Evolutionary conservation across 1,140 invertebrate species (phyloP).

Genomic region (Goniozus legneri): DNA sequence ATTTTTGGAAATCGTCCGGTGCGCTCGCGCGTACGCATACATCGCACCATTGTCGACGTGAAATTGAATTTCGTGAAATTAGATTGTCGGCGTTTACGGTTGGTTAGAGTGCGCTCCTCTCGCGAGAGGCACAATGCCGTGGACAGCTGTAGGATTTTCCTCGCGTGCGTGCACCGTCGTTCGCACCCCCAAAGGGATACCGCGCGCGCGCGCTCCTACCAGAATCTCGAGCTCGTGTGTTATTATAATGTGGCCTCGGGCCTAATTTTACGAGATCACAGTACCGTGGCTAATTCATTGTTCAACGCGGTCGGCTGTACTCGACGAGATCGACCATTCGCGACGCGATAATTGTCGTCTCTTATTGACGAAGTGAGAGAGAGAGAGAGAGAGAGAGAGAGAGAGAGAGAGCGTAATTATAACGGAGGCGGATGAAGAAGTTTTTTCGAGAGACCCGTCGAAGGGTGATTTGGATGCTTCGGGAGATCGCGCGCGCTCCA

Average conservation of each 20-base stretch:
- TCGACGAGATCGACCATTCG: too few species aligned
- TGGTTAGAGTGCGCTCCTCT: slow-evolving; percentile 48
- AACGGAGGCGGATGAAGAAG: too few species aligned
- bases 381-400: too few species aligned
- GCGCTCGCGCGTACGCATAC: slow-evolving; percentile 15
- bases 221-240: slow-evolving; percentile 14
- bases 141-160: slow-evolving; percentile 37
- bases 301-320: slow-evolving; percentile 6
- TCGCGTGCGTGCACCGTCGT: neutral
- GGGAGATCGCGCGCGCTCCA: slow-evolving; percentile 14
- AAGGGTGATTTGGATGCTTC: slow-evolving; percentile 36
- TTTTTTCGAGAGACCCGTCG: too few species aligned
- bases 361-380: too few species aligned
- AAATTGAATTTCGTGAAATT: slow-evolving; percentile 55
- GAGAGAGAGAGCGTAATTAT: too few species aligned
- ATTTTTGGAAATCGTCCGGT: slow-evolving; percentile 43
- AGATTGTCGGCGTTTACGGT: slow-evolving; percentile 49
- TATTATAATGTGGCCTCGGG: slow-evolving; percentile 44
- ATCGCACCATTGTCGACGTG: slow-evolving; percentile 40
- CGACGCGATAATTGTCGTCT: too few species aligned
- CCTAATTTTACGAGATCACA: slow-evolving; percentile 45
- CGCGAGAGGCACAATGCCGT: slow-evolving; percentile 30
- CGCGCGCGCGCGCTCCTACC: neutral
- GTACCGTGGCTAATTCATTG: slow-evolving; percentile 38
- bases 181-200: too few species aligned